A percentile compares a stretch with the other conserved stretches of the same genome.
These are phyloP conservation scores for Lordiphosa stackelbergi DNA, from an alignment of 1,140 invertebrate genomes.

Conservation along the genomic window DNA sequence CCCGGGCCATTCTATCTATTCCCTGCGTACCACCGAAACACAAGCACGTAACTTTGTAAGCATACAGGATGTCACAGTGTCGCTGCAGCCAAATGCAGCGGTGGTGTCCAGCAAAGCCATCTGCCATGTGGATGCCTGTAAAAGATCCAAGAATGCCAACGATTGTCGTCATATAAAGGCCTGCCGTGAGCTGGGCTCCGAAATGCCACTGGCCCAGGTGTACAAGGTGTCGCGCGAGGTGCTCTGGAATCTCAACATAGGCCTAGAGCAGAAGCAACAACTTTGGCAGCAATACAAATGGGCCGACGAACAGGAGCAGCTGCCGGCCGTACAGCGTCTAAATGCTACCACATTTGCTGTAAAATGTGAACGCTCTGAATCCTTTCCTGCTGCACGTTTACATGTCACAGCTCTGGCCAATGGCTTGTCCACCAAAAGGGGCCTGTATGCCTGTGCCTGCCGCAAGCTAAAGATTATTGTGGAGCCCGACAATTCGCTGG, in stretches of 20 bases:
- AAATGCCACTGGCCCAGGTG: conserved; percentile 42
- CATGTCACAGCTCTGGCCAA: conserved; percentile 66
- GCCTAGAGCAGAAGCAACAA: conserved; percentile 56
- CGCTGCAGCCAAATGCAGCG: conserved; percentile 44
- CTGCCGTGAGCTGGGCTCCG: conserved; percentile 32
- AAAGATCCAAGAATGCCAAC: conserved; percentile 14
- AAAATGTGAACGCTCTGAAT: conserved; percentile 55
- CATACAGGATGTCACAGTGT: conserved; percentile 50
- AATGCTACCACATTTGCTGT: conserved; percentile 63
- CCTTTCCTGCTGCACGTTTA: conserved; percentile 56
- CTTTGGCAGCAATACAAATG: conserved; percentile 61
- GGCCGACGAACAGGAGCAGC: conserved; percentile 42
- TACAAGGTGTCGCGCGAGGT: conserved; percentile 56
- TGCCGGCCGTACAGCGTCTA: conserved; percentile 64
- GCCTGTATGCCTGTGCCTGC: conserved; percentile 57
- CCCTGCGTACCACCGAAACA: conserved; percentile 48
- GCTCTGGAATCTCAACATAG: conserved; percentile 66
- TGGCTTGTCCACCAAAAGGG: conserved; percentile 42
- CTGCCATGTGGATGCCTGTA: conserved; percentile 60
- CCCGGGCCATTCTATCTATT: conserved; percentile 45
- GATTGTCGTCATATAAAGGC: conserved; percentile 61
- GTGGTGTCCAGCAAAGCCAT: conserved; percentile 65
- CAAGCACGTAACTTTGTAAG: conserved; percentile 63
- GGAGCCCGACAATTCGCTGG: conserved; percentile 70
- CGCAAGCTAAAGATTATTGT: conserved; percentile 71